phyloP scores from a whole-genome alignment of 2,797 vertebrate species.

The Anas bahamensis region DNA sequence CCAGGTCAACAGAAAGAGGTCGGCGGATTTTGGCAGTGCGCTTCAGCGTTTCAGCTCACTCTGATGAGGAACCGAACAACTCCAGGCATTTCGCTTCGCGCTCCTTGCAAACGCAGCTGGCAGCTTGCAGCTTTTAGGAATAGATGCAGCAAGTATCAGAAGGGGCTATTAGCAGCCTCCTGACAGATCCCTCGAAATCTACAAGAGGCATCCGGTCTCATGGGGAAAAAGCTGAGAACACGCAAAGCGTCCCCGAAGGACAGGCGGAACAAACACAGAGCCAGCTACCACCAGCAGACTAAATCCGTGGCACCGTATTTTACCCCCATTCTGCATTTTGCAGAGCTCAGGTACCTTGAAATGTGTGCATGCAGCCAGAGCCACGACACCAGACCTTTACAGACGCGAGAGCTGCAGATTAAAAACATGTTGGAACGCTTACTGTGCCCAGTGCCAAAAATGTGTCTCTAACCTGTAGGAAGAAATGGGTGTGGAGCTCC shows the following conservation, averaged over 20 bases:
- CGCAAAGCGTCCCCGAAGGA: background rate
- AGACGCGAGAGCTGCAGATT: slow-evolving; percentile 80
- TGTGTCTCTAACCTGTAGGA: slow-evolving; percentile 82
- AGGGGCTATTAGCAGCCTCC: background rate
- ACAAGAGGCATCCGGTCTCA: background rate
- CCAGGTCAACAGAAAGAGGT: background rate
- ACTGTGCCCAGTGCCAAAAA: slow-evolving; percentile 86
- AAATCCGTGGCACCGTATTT: background rate
- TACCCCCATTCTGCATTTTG: background rate
- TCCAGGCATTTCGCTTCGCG: background rate
- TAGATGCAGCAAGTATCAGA: background rate
- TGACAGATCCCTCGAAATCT: background rate
- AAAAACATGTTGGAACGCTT: slow-evolving; percentile 87
- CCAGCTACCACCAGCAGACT: background rate
- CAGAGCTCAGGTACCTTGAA: slow-evolving; percentile 53
- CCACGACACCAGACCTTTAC: slow-evolving; percentile 85
- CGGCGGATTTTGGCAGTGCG: background rate
- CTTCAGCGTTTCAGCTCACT: background rate
- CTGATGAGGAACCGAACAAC: background rate
- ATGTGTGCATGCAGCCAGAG: slow-evolving; percentile 80
- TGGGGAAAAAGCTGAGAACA: background rate
- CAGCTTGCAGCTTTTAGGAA: background rate
- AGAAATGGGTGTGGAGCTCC: slow-evolving; percentile 78
- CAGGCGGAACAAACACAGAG: background rate
- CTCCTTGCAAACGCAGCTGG: background rate